Base-by-base conservation (phyloP, 2,797 vertebrate genomes). In the Diplodus puntazzo region DNA sequence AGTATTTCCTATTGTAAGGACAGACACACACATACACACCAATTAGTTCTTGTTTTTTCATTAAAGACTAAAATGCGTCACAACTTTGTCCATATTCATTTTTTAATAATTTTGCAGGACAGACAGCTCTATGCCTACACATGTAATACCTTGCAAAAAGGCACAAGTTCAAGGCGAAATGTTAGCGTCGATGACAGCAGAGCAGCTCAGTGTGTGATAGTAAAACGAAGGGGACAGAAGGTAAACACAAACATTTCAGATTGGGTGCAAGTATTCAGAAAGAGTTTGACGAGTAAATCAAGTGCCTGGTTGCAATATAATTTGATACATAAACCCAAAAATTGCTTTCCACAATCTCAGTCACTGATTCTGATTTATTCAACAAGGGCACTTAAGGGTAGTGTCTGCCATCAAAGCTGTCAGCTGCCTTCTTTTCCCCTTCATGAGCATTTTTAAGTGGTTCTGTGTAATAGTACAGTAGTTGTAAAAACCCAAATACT, bases 141-240 rank as follows among this genome's bases (percentile, higher is more conserved):
- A 14, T 30, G 4, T 20, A 64, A 68, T 13, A 65, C 25, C 43
- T 25, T 66, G 42, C 46, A 57, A 39, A 63, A 79, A 70, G 63
- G 61, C 64, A 79, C 45, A 61, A 34, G 27, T 39, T 62, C 39
- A 60, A 50, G 34, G 16, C n/a, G 39, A 39, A 30, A 9, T 11
- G 25, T 23, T 5, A 3, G 45, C n/a, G 3, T 34, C 46, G 14
- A 10, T 27, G 64, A 57, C 30, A 42, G 34, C 43, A 59, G 25
- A 78, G 68, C 64, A 78, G 75, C 55, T 63, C 81, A 79, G 46
- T 58, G 21, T 14, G 55, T 18, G 50, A 20, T 10, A 5, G 39
- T 10, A 54, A 59, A 20, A n/a, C 20, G 11, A n/a, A 3, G 27
- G 2, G 21, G 45, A 55, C 16, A 65, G 58, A 72, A 8, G 1